Evolutionary conservation across 2,888 invertebrate species (phyloP).

Genomic region (Beris morrisii): DNA sequence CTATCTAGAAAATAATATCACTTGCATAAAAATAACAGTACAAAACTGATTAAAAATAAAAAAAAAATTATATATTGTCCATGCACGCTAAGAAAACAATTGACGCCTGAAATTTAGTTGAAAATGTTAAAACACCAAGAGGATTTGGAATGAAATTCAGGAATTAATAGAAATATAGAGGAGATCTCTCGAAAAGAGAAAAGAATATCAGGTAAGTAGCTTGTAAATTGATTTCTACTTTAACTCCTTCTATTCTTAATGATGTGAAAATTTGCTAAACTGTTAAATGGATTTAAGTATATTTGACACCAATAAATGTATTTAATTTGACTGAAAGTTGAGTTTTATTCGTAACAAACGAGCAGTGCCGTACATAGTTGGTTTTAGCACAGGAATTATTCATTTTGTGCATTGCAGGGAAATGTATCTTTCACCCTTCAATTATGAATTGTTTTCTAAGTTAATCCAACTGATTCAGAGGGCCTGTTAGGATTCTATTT

Average conservation of each 20-base stretch:
- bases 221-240: conserved; percentile 18
- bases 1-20: neutral
- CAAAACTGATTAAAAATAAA: neutral
- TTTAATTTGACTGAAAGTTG: conserved; percentile 22
- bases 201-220: neutral
- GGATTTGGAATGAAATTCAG: neutral
- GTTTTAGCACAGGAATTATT: no score
- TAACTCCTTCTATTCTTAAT: conserved; percentile 18
- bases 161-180: neutral
- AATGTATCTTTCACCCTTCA: no score
- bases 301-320: conserved; percentile 23
- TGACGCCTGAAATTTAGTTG: conserved; percentile 3
- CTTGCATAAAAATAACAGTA: conserved; percentile 4
- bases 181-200: neutral
- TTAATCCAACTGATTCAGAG: no score
- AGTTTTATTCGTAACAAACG: no score
- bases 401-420: no score
- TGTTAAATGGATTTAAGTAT: conserved; percentile 30
- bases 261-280: conserved; percentile 18
- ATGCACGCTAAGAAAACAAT: conserved; percentile 14
- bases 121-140: neutral
- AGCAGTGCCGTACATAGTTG: no score
- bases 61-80: conserved; percentile 12
- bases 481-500: no score
- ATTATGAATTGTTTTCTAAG: no score